Percentiles rank a stretch among this genome's conserved stretches.
Evolutionary conservation across 2,797 vertebrate species (phyloP).

Genomic region (Parotocinclus haroldoi): DNA sequence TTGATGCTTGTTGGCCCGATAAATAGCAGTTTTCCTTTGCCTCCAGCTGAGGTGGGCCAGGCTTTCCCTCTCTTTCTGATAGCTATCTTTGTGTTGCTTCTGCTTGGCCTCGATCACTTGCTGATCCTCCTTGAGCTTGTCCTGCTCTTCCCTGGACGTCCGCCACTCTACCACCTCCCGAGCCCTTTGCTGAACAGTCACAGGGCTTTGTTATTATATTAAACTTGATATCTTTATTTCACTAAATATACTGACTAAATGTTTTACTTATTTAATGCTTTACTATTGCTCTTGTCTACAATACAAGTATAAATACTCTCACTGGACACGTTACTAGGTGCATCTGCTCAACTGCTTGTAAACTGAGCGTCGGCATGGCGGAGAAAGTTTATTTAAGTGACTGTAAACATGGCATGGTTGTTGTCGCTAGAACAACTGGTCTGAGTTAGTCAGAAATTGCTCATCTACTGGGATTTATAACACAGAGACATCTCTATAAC

Average conservation of each 20-base stretch:
- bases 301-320: too few species aligned
- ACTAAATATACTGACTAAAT: not conserved
- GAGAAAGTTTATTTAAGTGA: too few species aligned
- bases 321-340: too few species aligned
- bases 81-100: conserved; percentile 73
- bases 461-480: too few species aligned
- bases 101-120: conserved; percentile 76
- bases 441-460: too few species aligned
- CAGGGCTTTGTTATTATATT: not conserved
- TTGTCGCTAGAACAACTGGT: too few species aligned
- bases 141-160: conserved; percentile 68
- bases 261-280: too few species aligned
- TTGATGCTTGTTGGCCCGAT: conserved; percentile 64
- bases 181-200: conserved; percentile 74
- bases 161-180: conserved; percentile 89
- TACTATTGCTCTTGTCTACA: too few species aligned
- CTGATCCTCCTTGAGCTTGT: conserved; percentile 71
- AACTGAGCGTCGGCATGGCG: too few species aligned
- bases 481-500: too few species aligned
- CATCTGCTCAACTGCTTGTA: too few species aligned
- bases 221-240: not conserved
- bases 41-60: conserved; percentile 79
- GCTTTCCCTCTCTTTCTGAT: conserved; percentile 66
- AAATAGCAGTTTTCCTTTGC: conserved; percentile 68
- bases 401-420: too few species aligned